Percentiles rank a stretch among this genome's conserved stretches.
Conservation (phyloP, 1,140 invertebrate species). For the Caenorhabditis brenneri region DNA sequence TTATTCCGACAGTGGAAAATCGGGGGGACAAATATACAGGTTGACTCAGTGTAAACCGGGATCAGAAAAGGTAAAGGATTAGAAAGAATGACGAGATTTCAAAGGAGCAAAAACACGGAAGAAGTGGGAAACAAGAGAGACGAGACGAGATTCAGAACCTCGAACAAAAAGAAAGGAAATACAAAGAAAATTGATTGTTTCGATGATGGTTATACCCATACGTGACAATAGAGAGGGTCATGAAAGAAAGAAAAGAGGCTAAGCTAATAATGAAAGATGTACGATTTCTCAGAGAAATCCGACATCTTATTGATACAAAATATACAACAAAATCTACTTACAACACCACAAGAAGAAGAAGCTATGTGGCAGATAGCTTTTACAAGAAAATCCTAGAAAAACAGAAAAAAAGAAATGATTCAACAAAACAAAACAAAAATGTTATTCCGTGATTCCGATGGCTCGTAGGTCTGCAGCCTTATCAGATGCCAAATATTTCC, state of each 20-base stretch:
- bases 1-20: background rate
- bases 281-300: background rate
- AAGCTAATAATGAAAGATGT: background rate
- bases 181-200: background rate
- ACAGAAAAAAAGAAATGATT: too few species aligned
- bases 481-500: background rate
- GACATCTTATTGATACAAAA: background rate
- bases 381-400: background rate
- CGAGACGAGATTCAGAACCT: slow-evolving; percentile 8
- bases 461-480: background rate
- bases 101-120: slow-evolving; percentile 28
- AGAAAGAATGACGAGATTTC: background rate
- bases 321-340: slow-evolving; percentile 4
- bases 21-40: background rate
- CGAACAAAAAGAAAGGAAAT: background rate
- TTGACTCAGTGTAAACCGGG: background rate
- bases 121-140: background rate
- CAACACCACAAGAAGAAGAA: background rate
- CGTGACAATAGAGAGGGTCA: slow-evolving; percentile 5
- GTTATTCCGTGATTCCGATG: slow-evolving; percentile 21
- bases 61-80: slow-evolving; percentile 16
- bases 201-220: slow-evolving; percentile 32
- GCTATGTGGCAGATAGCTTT: background rate
- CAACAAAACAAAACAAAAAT: too few species aligned
- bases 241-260: background rate